These are phyloP conservation scores for Bergia sp. DNA, from an alignment of 92 coral and sea anemone genomes.

Conservation along the genomic window DNA sequence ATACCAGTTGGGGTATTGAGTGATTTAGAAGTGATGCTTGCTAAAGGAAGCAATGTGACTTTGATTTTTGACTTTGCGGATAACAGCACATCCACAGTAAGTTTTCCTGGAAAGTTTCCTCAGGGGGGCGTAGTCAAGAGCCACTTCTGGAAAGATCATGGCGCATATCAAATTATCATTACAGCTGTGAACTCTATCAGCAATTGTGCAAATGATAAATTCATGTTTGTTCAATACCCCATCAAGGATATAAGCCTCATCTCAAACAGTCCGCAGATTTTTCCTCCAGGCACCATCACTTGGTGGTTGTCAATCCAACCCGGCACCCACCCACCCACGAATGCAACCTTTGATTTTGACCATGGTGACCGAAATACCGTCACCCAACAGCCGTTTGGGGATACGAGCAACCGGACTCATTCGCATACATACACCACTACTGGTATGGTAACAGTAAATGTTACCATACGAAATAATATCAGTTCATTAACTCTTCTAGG, in stretches of 20 bases:
- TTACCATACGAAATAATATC: conserved; percentile 60
- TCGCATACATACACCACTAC: conserved; percentile 46
- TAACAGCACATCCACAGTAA: conserved; percentile 31
- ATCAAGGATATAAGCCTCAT: conserved; percentile 44
- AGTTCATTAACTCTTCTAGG: conserved; percentile 53
- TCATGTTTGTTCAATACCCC: conserved; percentile 59
- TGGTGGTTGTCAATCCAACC: conserved; percentile 53
- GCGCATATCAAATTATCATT: conserved; percentile 50
- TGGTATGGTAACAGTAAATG: conserved; percentile 59
- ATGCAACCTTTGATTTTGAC: conserved; percentile 73
- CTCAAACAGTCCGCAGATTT: conserved; percentile 75
- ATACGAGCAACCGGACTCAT: conserved; percentile 22
- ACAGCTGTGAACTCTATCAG: conserved; percentile 68
- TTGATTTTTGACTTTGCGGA: conserved; percentile 74
- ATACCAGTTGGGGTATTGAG: conserved; percentile 53
- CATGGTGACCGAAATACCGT: conserved; percentile 48
- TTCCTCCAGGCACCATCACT: conserved; percentile 70
- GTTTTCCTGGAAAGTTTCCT: conserved; percentile 54
- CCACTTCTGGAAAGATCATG: conserved; percentile 60
- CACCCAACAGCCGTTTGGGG: conserved; percentile 44
- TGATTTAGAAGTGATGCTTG: conserved; percentile 44
- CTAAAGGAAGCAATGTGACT: conserved; percentile 73
- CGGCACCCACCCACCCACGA: conserved; percentile 77
- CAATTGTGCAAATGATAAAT: conserved; percentile 1
- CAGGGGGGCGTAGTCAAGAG: conserved; percentile 1